Evolutionary conservation across 1,140 invertebrate species (phyloP).

Genomic region (Drosophila rhopaloa): DNA sequence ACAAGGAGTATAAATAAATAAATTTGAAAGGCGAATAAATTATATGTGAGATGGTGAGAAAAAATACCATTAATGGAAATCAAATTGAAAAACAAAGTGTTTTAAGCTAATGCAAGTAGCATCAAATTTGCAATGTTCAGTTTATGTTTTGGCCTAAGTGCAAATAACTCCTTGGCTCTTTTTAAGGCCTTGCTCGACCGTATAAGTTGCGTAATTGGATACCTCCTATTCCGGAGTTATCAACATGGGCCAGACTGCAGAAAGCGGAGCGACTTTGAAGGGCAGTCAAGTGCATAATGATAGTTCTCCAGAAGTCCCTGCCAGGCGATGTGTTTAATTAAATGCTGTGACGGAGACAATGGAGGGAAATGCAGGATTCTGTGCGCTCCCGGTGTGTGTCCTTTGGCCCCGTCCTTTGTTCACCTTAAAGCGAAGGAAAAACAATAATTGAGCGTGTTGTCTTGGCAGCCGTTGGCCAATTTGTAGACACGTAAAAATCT

Average conservation of each 20-base stretch:
- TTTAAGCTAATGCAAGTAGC: too few species aligned
- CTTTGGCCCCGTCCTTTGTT: not conserved
- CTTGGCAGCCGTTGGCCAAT: conserved; percentile 60
- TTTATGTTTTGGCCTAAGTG: not conserved
- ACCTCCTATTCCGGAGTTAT: conserved; percentile 27
- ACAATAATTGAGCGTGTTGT: conserved; percentile 27
- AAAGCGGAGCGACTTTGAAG: conserved; percentile 7
- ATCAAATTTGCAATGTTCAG: too few species aligned
- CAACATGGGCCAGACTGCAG: conserved; percentile 31
- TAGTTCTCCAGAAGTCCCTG: not conserved
- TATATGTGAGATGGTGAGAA: too few species aligned
- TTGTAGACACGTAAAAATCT: conserved; percentile 77
- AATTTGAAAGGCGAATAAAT: too few species aligned
- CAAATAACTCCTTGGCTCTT: not conserved
- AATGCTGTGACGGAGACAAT: conserved; percentile 20
- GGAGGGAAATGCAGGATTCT: not conserved
- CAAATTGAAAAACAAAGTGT: too few species aligned
- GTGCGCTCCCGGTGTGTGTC: not conserved
- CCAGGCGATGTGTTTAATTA: conserved; percentile 46
- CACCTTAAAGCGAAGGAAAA: conserved; percentile 8
- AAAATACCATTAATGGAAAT: too few species aligned
- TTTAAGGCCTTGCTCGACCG: not conserved
- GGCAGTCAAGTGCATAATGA: conserved; percentile 37
- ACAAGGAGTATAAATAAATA: too few species aligned
- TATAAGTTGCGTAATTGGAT: conserved; percentile 21